phyloP scores from a whole-genome alignment of 2,888 invertebrate species.

The Eupithecia vulgata region DNA sequence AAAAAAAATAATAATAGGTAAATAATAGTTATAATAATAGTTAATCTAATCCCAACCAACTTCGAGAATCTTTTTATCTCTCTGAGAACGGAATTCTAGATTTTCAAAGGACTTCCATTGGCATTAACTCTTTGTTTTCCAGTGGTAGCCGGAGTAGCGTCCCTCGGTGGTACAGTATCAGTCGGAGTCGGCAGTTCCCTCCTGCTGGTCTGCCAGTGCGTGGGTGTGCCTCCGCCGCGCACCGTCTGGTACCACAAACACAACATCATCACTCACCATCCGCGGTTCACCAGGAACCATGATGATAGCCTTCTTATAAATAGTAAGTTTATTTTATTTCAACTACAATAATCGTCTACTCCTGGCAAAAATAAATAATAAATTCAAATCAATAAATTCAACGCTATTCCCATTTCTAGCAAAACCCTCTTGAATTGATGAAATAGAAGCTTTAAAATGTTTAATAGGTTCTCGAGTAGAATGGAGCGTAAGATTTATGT shows the following conservation, averaged over 20 bases:
- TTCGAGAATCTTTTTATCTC: not conserved
- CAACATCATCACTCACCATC: slow-evolving; percentile 77
- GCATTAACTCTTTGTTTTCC: slow-evolving; percentile 38
- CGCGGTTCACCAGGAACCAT: slow-evolving; percentile 72
- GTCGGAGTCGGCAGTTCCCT: slow-evolving; percentile 68
- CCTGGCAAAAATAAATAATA: too few relatives aligned
- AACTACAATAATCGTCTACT: too few relatives aligned
- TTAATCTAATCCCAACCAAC: too few relatives aligned
- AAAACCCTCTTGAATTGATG: too few relatives aligned
- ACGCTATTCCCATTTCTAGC: too few relatives aligned
- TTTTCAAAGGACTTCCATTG: not conserved
- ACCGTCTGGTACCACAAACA: slow-evolving; percentile 78
- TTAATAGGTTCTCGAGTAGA: too few relatives aligned
- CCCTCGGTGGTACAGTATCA: slow-evolving; percentile 77
- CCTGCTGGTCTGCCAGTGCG: slow-evolving; percentile 68
- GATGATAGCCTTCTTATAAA: slow-evolving; percentile 75
- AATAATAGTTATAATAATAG: too few relatives aligned
- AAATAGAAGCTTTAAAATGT: too few relatives aligned
- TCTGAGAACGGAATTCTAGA: not conserved
- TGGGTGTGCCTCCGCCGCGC: slow-evolving; percentile 69
- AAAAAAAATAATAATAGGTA: too few relatives aligned
- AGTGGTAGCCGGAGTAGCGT: slow-evolving; percentile 86
- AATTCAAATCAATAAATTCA: too few relatives aligned
- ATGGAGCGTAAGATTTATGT: too few relatives aligned
- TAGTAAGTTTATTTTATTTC: slow-evolving; percentile 55